phyloP scores from a whole-genome alignment of 2,888 invertebrate species.

The Notodonta ziczac region DNA sequence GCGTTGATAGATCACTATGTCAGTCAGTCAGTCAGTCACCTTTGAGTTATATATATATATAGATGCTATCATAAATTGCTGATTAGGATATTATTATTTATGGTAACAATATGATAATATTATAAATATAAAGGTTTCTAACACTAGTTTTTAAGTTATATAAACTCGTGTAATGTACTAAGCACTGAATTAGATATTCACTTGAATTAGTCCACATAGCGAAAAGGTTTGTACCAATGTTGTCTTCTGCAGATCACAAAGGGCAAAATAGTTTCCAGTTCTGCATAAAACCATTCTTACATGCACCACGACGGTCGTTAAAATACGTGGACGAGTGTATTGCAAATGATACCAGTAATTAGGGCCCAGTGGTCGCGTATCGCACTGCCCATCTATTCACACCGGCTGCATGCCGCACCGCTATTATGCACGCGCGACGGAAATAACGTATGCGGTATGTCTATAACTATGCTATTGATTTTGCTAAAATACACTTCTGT shows the following conservation, averaged over 20 bases:
- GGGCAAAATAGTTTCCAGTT: not conserved
- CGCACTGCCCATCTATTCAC: constrained; percentile 71
- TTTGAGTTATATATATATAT: no score
- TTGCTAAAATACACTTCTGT: constrained; percentile 60
- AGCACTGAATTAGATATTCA: no score
- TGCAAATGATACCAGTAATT: constrained; percentile 82
- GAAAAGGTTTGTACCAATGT: not conserved
- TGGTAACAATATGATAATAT: no score
- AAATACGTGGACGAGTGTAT: constrained; percentile 65
- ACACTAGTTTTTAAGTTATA: no score
- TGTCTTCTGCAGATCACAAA: not conserved
- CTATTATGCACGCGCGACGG: constrained; percentile 63
- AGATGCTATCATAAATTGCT: no score
- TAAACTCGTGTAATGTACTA: no score
- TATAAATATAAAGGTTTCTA: no score
- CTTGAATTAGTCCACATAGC: not conserved
- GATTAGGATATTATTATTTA: no score
- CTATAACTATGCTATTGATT: constrained; percentile 70
- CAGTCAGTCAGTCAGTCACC: no score
- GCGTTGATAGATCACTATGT: no score
- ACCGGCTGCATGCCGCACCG: constrained; percentile 41
- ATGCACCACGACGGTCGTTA: constrained; percentile 42
- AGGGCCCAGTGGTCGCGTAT: constrained; percentile 58
- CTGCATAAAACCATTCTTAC: constrained; percentile 33
- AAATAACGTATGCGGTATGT: constrained; percentile 68